These are phyloP conservation scores for Ophiodon elongatus DNA, from an alignment of 2,113 vertebrate genomes.

Conservation along the genomic window DNA sequence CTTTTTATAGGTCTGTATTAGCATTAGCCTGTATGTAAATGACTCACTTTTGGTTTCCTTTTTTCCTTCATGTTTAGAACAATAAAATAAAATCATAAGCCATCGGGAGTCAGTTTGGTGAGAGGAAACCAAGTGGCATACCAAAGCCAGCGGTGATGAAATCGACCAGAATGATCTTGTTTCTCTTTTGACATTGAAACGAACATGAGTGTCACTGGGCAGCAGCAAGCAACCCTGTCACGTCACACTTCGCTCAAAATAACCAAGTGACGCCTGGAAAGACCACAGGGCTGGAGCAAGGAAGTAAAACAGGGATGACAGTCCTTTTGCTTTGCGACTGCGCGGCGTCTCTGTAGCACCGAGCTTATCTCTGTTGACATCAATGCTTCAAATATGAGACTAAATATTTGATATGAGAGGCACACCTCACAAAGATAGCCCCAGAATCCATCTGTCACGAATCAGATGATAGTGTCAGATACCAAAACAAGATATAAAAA, in stretches of 20 bases:
- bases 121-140: constrained; percentile 20
- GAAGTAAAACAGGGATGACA: constrained; percentile 8
- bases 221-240: constrained; percentile 22
- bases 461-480: constrained; percentile 44
- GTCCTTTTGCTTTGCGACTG: constrained; percentile 4
- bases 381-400: constrained; percentile 11
- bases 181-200: constrained; percentile 63
- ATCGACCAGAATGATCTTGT: constrained; percentile 27
- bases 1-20: not conserved
- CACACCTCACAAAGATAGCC: constrained; percentile 31
- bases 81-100: not conserved
- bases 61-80: not conserved
- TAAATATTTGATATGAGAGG: constrained; percentile 32
- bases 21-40: not conserved
- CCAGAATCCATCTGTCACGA: constrained; percentile 39
- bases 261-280: constrained; percentile 25
- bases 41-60: not conserved
- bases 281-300: constrained; percentile 4
- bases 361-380: constrained; percentile 12
- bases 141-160: constrained; percentile 49
- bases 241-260: constrained; percentile 60
- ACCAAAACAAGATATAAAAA: constrained; percentile 64
- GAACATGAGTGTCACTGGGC: constrained; percentile 51
- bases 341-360: not conserved
- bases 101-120: not conserved